Conservation (phyloP, 2,888 invertebrate genomes). For the Caenorhabditis drosophilae region DNA sequence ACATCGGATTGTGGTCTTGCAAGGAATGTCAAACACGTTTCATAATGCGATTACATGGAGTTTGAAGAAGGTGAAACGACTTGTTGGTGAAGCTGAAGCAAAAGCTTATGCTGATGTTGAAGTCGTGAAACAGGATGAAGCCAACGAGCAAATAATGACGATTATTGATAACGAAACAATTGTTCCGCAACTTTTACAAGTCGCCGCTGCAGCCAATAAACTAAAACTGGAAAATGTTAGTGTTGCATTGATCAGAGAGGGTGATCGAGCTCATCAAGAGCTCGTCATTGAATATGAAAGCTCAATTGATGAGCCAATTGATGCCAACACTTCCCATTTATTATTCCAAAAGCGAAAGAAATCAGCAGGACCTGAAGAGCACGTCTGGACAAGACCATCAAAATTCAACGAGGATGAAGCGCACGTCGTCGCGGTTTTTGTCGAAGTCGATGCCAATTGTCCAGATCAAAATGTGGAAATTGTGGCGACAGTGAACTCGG, state of each 20-base stretch:
- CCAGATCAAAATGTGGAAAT: constrained; percentile 57
- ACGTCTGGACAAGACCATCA: constrained; percentile 42
- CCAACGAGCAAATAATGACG: constrained; percentile 41
- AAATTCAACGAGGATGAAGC: constrained; percentile 44
- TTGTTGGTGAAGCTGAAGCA: constrained; percentile 42
- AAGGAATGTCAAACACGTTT: constrained; percentile 56
- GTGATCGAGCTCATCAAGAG: constrained; percentile 53
- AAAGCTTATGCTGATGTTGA: constrained; percentile 42
- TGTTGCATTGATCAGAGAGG: constrained; percentile 49
- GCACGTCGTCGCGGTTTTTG: constrained; percentile 54
- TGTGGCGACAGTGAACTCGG: constrained; percentile 50
- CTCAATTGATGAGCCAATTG: constrained; percentile 34
- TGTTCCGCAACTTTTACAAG: constrained; percentile 51
- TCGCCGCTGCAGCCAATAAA: constrained; percentile 56
- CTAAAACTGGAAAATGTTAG: constrained; percentile 56
- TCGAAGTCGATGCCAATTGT: constrained; percentile 56
- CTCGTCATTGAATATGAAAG: constrained; percentile 58
- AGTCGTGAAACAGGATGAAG: constrained; percentile 44
- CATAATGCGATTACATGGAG: constrained; percentile 61
- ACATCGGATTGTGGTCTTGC: constrained; percentile 54
- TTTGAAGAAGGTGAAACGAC: constrained; percentile 51
- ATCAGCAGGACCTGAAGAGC: constrained; percentile 22
- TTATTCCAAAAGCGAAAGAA: constrained; percentile 27
- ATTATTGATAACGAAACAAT: constrained; percentile 51
- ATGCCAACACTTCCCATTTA: constrained; percentile 25